Percentiles rank a stretch among this genome's conserved stretches.
Evolutionary conservation across 2,888 invertebrate species (phyloP).

Genomic region (Heteropelma amictum): DNA sequence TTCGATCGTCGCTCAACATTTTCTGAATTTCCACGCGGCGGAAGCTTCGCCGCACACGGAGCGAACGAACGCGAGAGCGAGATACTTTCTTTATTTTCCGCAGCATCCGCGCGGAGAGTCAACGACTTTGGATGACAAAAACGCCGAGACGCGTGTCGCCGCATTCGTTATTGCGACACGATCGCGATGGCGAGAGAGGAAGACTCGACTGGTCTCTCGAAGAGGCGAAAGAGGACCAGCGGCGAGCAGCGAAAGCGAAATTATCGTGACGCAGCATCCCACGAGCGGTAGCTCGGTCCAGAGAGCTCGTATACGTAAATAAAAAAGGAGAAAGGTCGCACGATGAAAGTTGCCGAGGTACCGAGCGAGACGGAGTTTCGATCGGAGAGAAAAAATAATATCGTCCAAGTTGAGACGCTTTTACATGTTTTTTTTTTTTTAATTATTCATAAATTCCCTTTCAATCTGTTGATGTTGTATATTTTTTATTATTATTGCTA

Average conservation of each 20-base stretch:
- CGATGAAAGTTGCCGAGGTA: conserved; percentile 67
- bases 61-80: too few species aligned
- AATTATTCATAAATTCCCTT: neutral
- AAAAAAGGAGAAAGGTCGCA: conserved; percentile 65
- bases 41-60: too few species aligned
- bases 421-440: neutral
- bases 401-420: neutral
- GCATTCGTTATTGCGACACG: too few species aligned
- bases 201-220: neutral
- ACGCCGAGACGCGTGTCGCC: too few species aligned
- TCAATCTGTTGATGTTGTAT: neutral
- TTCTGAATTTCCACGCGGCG: too few species aligned
- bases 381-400: neutral
- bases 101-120: conserved; percentile 11
- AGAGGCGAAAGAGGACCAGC: conserved; percentile 1
- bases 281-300: conserved; percentile 46
- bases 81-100: too few species aligned
- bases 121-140: conserved; percentile 12
- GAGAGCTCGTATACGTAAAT: neutral
- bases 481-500: neutral
- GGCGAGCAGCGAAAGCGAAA: conserved; percentile 71
- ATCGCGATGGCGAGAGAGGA: neutral
- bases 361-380: conserved; percentile 28
- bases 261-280: conserved; percentile 47
- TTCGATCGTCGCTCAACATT: too few species aligned